These are phyloP conservation scores for Lingula anatina DNA, from an alignment of 2,888 invertebrate genomes.

Conservation along the genomic window DNA sequence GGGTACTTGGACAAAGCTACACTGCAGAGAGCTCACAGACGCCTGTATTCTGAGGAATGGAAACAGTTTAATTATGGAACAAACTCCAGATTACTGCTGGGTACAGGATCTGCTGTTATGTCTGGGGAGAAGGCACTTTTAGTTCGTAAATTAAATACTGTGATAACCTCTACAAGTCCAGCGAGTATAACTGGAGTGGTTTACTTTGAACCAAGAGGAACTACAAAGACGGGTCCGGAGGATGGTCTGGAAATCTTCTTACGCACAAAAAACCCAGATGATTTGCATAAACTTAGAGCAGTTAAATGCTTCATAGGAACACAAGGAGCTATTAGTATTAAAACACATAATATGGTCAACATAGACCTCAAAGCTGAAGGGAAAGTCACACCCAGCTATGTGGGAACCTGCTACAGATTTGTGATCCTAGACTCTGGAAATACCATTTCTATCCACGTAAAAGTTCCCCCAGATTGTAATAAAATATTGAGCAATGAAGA, in stretches of 20 bases:
- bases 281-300: constrained; percentile 32
- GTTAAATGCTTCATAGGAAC: constrained; percentile 35
- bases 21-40: constrained; percentile 23
- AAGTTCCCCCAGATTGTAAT: constrained; percentile 29
- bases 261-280: constrained; percentile 25
- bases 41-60: constrained; percentile 35
- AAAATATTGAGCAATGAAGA: no score
- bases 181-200: constrained; percentile 28
- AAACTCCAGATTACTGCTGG: constrained; percentile 30
- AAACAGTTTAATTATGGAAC: constrained; percentile 39
- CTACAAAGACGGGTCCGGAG: constrained; percentile 16
- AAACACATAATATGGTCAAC: constrained; percentile 14
- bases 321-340: constrained; percentile 28
- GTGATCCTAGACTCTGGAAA: constrained; percentile 23
- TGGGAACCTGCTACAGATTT: constrained; percentile 31
- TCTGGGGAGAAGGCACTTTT: constrained; percentile 30
- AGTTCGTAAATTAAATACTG: constrained; percentile 28
- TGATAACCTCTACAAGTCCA: constrained; percentile 22
- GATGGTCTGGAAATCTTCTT: constrained; percentile 34
- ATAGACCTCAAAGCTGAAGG: constrained; percentile 19
- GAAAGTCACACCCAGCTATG: constrained; percentile 30
- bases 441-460: constrained; percentile 25
- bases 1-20: constrained; percentile 26
- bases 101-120: constrained; percentile 33
- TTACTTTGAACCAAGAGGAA: constrained; percentile 27